These are phyloP conservation scores for Caligus rogercresseyi DNA, from an alignment of 1,140 invertebrate species.

Conservation along the genomic window DNA sequence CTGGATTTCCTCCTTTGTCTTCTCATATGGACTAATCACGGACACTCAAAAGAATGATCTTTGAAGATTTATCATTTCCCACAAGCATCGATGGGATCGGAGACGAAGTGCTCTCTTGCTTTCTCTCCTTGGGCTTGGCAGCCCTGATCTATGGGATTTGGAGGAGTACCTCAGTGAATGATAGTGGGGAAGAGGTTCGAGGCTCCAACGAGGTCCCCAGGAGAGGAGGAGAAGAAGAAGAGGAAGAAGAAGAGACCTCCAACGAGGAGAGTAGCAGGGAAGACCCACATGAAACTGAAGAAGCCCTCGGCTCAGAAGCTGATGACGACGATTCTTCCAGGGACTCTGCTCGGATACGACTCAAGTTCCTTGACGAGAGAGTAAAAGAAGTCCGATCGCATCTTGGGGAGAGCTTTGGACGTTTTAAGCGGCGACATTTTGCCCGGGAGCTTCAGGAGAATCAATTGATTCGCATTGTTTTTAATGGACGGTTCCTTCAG, in stretches of 20 bases:
- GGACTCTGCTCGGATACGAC: not conserved
- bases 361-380: conserved; percentile 6
- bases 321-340: not conserved
- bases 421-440: conserved; percentile 1
- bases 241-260: not conserved
- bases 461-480: not conserved
- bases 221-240: not conserved
- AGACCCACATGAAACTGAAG: not conserved
- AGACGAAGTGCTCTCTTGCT: not conserved
- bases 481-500: conserved; percentile 1
- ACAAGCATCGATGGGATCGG: not conserved
- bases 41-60: no score
- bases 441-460: not conserved
- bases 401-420: conserved; percentile 8
- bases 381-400: not conserved
- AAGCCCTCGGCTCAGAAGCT: not conserved
- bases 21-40: no score
- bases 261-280: not conserved
- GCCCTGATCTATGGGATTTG: not conserved
- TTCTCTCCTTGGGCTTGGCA: not conserved
- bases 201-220: no score
- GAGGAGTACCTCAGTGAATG: not conserved
- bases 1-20: no score
- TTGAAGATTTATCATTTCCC: no score
- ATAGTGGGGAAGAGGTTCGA: no score